Conservation (phyloP, 2,113 vertebrate genomes). For the Oxygymnocypris stewartii region DNA sequence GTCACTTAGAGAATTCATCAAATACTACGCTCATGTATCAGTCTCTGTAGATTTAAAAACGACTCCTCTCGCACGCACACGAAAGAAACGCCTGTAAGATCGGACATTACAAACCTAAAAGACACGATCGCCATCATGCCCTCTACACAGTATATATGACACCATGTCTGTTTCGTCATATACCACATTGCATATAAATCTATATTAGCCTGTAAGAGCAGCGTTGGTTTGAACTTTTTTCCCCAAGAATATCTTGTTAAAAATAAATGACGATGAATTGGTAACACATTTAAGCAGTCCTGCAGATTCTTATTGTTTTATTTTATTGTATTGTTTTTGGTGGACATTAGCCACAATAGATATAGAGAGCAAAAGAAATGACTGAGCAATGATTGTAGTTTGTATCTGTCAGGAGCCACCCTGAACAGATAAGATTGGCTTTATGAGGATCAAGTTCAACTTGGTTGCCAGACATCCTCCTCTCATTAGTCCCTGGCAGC, state of each 20-base stretch:
- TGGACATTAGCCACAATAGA: slow-evolving; percentile 68
- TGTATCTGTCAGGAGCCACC: slow-evolving; percentile 61
- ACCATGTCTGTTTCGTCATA: slow-evolving; percentile 46
- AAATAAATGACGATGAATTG: slow-evolving; percentile 64
- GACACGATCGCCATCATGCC: slow-evolving; percentile 56
- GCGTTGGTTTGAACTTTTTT: slow-evolving; percentile 67
- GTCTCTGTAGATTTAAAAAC: slow-evolving; percentile 63
- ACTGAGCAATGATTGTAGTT: slow-evolving; percentile 68
- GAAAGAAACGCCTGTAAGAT: slow-evolving; percentile 57
- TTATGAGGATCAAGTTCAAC: slow-evolving; percentile 68
- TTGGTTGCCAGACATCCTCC: slow-evolving; percentile 54
- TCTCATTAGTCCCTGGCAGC: slow-evolving; percentile 55
- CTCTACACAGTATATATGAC: slow-evolving; percentile 56
- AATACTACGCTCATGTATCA: slow-evolving; percentile 55
- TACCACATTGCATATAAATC: slow-evolving; percentile 61
- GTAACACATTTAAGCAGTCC: slow-evolving; percentile 70
- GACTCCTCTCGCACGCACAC: slow-evolving; percentile 63
- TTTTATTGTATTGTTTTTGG: slow-evolving; percentile 64
- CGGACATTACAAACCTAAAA: slow-evolving; percentile 60
- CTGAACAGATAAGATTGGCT: slow-evolving; percentile 66
- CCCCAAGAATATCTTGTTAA: slow-evolving; percentile 42
- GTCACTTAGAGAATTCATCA: slow-evolving; percentile 64
- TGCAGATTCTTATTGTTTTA: slow-evolving; percentile 69
- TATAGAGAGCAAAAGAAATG: slow-evolving; percentile 50
- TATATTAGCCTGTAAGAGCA: slow-evolving; percentile 70